Conservation (phyloP, 1,140 invertebrate genomes). For the Bombus balteatus region DNA sequence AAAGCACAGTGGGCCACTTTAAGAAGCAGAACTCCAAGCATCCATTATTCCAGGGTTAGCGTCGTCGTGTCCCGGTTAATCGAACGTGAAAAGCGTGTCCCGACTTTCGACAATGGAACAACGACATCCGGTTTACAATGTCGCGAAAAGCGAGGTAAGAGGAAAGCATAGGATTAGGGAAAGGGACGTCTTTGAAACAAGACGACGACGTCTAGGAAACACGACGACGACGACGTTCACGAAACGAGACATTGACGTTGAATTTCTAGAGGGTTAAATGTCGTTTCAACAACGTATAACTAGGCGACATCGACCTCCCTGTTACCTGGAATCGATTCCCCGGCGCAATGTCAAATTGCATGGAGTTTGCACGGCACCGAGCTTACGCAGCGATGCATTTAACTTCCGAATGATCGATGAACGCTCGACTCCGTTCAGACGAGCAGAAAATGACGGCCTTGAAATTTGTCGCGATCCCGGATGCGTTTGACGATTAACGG, state of each 20-base stretch:
- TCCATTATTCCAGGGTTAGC: constrained; percentile 13
- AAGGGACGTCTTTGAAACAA: neutral
- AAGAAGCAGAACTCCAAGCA: neutral
- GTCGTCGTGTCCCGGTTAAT: constrained; percentile 16
- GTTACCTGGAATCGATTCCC: constrained; percentile 59
- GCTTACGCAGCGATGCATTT: constrained; percentile 41
- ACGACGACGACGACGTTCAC: too few species aligned
- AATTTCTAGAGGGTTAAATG: constrained; percentile 12
- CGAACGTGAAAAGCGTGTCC: constrained; percentile 35
- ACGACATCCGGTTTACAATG: neutral
- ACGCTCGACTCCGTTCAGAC: constrained; percentile 27
- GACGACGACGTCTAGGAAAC: neutral
- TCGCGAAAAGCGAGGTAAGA: neutral
- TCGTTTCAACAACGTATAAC: neutral
- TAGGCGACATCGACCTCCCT: constrained; percentile 49
- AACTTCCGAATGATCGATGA: constrained; percentile 50
- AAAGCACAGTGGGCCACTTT: neutral
- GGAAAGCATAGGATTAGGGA: too few species aligned
- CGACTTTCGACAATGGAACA: constrained; percentile 25
- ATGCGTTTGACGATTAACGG: neutral
- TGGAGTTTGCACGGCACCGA: neutral
- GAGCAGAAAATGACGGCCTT: constrained; percentile 49
- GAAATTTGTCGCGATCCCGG: constrained; percentile 34
- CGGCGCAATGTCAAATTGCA: constrained; percentile 56
- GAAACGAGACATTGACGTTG: neutral